Percentiles rank a stretch among this genome's conserved stretches.
Conservation (phyloP, 2,888 invertebrate species). For the Morpho achilles region DNA sequence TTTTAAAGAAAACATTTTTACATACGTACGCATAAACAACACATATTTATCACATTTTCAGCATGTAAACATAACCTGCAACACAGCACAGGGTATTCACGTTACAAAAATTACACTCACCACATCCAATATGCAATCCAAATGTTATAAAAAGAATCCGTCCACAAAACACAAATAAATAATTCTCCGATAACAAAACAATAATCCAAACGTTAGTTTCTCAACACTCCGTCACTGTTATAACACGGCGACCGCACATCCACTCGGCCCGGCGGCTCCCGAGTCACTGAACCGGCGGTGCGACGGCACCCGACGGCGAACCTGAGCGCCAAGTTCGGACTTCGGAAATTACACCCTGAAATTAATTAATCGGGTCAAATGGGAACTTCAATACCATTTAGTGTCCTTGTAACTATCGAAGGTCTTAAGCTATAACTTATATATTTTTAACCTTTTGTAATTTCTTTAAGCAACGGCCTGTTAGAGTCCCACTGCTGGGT, state of each 20-base stretch:
- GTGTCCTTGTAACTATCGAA: conserved; percentile 21
- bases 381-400: conserved; percentile 30
- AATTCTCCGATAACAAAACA: conserved; percentile 26
- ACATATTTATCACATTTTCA: conserved; percentile 9
- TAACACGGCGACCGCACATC: conserved; percentile 52
- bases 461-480: too few relatives aligned
- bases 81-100: conserved; percentile 7
- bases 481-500: too few relatives aligned
- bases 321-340: conserved; percentile 47
- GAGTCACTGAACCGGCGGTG: conserved; percentile 67
- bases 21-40: not conserved
- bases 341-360: conserved; percentile 57
- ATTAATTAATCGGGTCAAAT: conserved; percentile 67
- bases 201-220: conserved; percentile 33
- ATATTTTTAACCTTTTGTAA: not conserved
- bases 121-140: conserved; percentile 75
- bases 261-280: conserved; percentile 46
- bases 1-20: not conserved
- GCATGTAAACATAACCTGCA: conserved; percentile 19
- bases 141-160: conserved; percentile 53
- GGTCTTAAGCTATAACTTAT: not conserved
- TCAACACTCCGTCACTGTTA: conserved; percentile 48
- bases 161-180: conserved; percentile 60
- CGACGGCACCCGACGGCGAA: conserved; percentile 50
- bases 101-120: conserved; percentile 42